Percentiles rank a stretch among this genome's conserved stretches.
Conservation (phyloP, 2,113 vertebrate species). For the Pseudopodoces humilis region DNA sequence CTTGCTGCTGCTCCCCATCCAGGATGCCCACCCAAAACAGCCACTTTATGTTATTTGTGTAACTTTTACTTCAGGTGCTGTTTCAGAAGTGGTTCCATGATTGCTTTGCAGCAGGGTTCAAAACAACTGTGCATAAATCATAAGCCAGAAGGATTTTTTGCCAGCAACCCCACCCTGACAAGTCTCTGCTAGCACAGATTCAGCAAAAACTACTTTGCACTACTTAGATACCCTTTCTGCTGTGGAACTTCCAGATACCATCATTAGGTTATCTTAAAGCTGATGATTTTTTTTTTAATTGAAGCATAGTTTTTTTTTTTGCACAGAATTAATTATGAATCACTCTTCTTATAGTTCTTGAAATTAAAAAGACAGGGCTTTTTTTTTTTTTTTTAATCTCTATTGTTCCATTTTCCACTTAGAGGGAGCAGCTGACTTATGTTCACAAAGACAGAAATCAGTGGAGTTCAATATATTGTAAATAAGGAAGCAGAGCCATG, state of each 20-base stretch:
- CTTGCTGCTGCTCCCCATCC: background rate
- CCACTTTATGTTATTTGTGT: background rate
- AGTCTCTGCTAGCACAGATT: conserved; percentile 44
- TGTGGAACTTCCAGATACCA: background rate
- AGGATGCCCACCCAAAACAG: background rate
- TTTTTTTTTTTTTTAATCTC: background rate
- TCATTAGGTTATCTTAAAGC: background rate
- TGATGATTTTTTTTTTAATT: background rate
- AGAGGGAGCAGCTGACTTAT: background rate
- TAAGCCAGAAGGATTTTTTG: conserved; percentile 17
- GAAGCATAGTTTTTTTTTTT: background rate
- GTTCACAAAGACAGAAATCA: background rate
- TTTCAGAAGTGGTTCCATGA: conserved; percentile 2
- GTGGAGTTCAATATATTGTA: background rate
- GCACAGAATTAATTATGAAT: background rate
- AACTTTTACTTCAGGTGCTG: background rate
- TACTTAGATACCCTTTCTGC: background rate
- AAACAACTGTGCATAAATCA: conserved; percentile 23
- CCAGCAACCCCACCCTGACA: conserved; percentile 48
- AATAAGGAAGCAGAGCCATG: background rate
- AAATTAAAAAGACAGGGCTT: background rate
- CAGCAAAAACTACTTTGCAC: background rate
- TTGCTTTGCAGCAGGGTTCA: conserved; percentile 19
- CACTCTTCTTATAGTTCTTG: background rate
- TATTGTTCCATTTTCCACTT: background rate